A percentile compares a stretch with the other conserved stretches of the same genome.
Evolutionary conservation across 2,113 vertebrate genomes (phyloP).

Genomic region (Galeopterus variegatus): DNA sequence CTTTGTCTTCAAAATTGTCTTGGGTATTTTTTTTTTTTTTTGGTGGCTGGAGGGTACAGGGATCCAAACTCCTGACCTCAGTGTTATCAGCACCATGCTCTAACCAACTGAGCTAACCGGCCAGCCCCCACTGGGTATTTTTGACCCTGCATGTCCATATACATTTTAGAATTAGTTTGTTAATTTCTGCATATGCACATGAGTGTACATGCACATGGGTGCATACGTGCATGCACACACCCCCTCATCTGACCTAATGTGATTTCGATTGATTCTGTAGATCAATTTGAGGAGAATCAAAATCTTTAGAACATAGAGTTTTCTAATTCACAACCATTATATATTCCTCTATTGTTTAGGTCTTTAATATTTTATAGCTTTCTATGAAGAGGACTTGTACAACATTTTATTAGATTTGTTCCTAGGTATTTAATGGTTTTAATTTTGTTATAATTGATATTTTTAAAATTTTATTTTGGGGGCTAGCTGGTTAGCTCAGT

Average conservation of each 20-base stretch:
- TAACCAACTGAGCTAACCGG: no score
- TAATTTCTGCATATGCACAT: background rate
- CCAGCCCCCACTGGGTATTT: background rate
- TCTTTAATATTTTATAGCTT: background rate
- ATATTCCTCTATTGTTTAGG: background rate
- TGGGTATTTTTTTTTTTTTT: background rate
- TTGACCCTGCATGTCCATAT: background rate
- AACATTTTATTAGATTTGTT: background rate
- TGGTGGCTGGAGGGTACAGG: no score
- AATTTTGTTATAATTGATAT: background rate
- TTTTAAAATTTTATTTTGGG: background rate
- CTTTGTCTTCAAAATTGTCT: background rate
- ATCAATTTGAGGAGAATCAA: background rate
- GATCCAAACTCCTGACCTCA: no score
- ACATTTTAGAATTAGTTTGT: background rate
- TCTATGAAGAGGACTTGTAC: background rate
- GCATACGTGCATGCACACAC: background rate
- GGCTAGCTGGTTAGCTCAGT: no score
- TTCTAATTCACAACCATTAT: background rate
- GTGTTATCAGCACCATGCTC: no score
- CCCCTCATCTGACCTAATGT: no score
- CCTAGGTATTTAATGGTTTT: background rate
- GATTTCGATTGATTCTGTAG: background rate
- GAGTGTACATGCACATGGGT: no score
- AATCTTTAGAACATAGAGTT: background rate